Evolutionary conservation across 1,140 invertebrate genomes (phyloP).

Genomic region (Mercenaria mercenaria): DNA sequence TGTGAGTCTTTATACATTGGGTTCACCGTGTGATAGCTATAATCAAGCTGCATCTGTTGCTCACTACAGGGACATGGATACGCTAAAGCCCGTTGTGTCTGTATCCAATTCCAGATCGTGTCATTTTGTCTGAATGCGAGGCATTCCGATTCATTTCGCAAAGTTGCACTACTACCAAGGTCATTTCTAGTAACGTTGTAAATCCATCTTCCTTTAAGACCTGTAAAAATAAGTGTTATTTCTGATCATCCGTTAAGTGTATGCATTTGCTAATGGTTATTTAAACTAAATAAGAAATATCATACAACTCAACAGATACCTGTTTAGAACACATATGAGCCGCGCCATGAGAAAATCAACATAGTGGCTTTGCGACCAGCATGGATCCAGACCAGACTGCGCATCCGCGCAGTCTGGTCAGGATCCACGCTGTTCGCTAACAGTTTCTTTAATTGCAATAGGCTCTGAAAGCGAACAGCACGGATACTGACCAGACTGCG

Average conservation of each 20-base stretch:
- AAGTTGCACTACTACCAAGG: not conserved
- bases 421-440: too few species aligned
- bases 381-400: too few species aligned
- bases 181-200: not conserved
- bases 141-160: not conserved
- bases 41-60: slow-evolving; percentile 19
- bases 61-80: slow-evolving; percentile 10
- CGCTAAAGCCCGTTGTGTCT: not conserved
- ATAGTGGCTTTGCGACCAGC: too few species aligned
- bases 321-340: too few species aligned
- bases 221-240: not conserved
- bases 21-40: not conserved
- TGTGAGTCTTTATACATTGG: not conserved
- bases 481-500: too few species aligned
- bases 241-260: not conserved
- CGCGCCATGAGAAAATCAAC: too few species aligned
- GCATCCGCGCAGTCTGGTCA: too few species aligned
- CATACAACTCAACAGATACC: too few species aligned
- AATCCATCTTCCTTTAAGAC: slow-evolving; percentile 3
- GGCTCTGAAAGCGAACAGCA: too few species aligned
- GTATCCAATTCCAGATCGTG: not conserved
- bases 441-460: too few species aligned
- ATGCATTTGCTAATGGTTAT: too few species aligned
- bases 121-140: not conserved
- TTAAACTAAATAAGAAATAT: too few species aligned